Conservation (phyloP, 2,888 invertebrate genomes). For the Leptura quadrifasciata region DNA sequence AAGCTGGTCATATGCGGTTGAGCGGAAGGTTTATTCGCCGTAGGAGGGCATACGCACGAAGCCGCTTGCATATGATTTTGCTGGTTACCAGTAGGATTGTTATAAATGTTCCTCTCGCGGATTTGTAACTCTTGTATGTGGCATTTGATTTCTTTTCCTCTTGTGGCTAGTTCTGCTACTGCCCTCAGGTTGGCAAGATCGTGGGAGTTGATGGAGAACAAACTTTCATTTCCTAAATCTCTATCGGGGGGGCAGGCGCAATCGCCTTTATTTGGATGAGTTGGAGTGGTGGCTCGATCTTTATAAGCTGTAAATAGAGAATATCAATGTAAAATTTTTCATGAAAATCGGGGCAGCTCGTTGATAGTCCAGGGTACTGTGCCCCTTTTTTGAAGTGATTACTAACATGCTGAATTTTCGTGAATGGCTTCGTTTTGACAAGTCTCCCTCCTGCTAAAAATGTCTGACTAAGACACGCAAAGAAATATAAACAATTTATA, state of each 20-base stretch:
- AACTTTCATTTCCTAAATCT: not conserved
- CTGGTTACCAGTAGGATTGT: constrained; percentile 47
- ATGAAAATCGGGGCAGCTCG: no score
- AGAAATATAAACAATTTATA: no score
- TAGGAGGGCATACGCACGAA: constrained; percentile 36
- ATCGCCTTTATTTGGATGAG: no score
- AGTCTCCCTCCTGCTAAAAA: no score
- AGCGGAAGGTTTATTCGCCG: constrained; percentile 25
- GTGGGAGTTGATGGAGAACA: not conserved
- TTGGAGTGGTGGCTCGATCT: no score
- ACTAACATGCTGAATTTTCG: no score
- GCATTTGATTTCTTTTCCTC: constrained; percentile 78
- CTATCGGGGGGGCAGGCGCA: no score
- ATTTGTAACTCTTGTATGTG: constrained; percentile 80
- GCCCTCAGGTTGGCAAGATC: constrained; percentile 67
- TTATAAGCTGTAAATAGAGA: not conserved
- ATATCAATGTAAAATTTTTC: no score
- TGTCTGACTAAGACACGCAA: no score
- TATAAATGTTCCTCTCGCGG: constrained; percentile 81
- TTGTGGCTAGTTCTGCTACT: constrained; percentile 75
- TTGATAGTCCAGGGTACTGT: not conserved
- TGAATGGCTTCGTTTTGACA: no score
- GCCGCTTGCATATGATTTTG: constrained; percentile 27
- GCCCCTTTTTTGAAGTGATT: no score
- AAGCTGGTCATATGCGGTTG: constrained; percentile 57